phyloP scores from a whole-genome alignment of 1,140 invertebrate genomes.

The Tachypleus tridentatus region DNA sequence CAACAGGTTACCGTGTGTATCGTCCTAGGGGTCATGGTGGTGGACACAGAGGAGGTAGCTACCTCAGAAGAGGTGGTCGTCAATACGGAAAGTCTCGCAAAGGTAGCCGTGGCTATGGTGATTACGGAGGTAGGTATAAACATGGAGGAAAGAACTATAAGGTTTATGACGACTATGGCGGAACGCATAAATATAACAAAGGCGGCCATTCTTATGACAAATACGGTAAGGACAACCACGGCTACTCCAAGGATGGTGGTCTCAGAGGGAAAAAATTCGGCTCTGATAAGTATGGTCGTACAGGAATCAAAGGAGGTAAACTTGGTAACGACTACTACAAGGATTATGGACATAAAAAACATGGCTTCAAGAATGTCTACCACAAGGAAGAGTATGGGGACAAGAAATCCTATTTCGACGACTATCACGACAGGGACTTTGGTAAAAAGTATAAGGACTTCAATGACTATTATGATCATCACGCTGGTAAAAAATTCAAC shows the following conservation, averaged over 20 bases:
- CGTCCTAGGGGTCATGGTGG: too few species aligned
- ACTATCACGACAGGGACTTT: constrained; percentile 16
- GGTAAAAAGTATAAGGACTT: constrained; percentile 17
- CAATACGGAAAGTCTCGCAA: too few species aligned
- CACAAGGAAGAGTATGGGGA: constrained; percentile 23
- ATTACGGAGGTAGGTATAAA: not conserved
- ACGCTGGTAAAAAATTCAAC: constrained; percentile 1
- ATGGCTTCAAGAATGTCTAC: constrained; percentile 21
- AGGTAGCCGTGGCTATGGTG: too few species aligned
- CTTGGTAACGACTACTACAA: constrained; percentile 3
- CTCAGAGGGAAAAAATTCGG: constrained; percentile 8
- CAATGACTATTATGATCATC: constrained; percentile 8
- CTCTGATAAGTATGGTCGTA: constrained; percentile 4
- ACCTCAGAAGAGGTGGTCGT: too few species aligned
- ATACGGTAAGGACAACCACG: constrained; percentile 1
- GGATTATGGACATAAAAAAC: constrained; percentile 4
- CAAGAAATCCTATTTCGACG: constrained; percentile 20
- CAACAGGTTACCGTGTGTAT: too few species aligned
- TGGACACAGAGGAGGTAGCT: too few species aligned
- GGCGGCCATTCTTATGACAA: constrained; percentile 2
- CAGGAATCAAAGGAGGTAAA: constrained; percentile 9
- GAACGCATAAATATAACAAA: not conserved
- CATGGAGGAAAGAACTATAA: not conserved
- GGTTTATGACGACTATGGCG: not conserved
- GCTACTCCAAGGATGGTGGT: not conserved